These are phyloP conservation scores for Bubo bubo DNA, from an alignment of 2,113 vertebrate genomes.

Conservation along the genomic window DNA sequence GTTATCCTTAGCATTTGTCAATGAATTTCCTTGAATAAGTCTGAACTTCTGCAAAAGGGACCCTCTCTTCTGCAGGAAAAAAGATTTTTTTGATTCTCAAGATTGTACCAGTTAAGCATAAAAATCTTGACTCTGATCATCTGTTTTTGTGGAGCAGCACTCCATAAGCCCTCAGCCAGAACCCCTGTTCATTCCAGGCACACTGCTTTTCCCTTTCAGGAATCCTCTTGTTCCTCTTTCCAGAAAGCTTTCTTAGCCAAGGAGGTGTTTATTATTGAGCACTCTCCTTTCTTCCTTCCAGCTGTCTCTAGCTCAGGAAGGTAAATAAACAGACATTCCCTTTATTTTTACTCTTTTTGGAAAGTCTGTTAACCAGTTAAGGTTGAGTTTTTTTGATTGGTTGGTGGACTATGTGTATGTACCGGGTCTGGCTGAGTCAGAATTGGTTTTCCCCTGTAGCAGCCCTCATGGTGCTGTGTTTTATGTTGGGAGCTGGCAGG, in stretches of 20 bases:
- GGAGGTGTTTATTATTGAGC: background rate
- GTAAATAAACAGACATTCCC: background rate
- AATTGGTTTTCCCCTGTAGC: no score
- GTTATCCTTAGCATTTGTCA: background rate
- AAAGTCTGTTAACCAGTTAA: background rate
- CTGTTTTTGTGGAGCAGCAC: background rate
- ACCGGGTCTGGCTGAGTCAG: no score
- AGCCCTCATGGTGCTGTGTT: no score
- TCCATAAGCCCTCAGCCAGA: background rate
- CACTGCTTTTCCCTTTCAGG: background rate
- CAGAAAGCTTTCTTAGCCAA: background rate
- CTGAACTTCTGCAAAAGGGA: background rate
- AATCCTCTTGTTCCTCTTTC: background rate
- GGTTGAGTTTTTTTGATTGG: accelerated
- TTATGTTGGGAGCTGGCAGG: no score
- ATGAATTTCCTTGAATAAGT: background rate
- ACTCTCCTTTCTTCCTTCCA: background rate
- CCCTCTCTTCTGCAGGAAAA: background rate
- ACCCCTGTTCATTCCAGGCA: background rate
- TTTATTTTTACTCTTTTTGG: background rate
- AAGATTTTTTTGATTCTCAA: background rate
- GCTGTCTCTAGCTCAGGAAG: background rate
- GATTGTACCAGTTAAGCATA: background rate
- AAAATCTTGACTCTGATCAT: background rate
- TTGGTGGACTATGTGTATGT: background rate